Evolutionary conservation across 2,113 vertebrate species (phyloP).

Genomic region (Helogale parvula): DNA sequence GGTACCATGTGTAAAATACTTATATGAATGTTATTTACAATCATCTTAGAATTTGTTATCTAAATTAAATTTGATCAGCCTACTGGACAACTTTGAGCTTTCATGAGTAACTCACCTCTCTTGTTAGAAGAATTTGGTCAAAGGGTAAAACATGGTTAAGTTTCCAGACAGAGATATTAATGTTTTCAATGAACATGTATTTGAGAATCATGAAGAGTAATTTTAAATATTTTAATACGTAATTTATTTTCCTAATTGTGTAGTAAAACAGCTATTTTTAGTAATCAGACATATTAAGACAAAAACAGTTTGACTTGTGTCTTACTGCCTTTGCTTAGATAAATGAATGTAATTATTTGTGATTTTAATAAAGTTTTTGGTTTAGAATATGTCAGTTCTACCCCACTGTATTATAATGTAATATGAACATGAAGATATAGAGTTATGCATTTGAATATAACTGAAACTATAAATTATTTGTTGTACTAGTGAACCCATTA

Average conservation of each 20-base stretch:
- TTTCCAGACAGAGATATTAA: conserved; percentile 73
- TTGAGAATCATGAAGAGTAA: conserved; percentile 67
- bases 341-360: conserved; percentile 30
- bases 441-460: conserved; percentile 61
- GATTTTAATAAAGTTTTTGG: conserved; percentile 68
- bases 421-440: conserved; percentile 58
- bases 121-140: conserved; percentile 80
- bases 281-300: conserved; percentile 13
- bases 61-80: conserved; percentile 75
- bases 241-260: conserved; percentile 66
- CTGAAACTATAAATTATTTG: conserved; percentile 73
- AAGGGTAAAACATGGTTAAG: conserved; percentile 63
- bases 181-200: conserved; percentile 31
- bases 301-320: conserved; percentile 30
- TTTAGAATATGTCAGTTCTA: conserved; percentile 40
- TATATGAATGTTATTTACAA: conserved; percentile 60
- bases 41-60: conserved; percentile 69
- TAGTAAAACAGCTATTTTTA: conserved; percentile 46
- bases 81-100: conserved; percentile 64
- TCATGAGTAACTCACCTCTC: conserved; percentile 60
- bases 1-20: conserved; percentile 17
- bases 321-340: conserved; percentile 5
- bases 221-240: conserved; percentile 53
- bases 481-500: conserved; percentile 75
- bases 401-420: conserved; percentile 26